Evolutionary conservation across 2,113 vertebrate species (phyloP), one percentile per base, ranked within the genome.

Genomic region (Alligator sinensis): DNA sequence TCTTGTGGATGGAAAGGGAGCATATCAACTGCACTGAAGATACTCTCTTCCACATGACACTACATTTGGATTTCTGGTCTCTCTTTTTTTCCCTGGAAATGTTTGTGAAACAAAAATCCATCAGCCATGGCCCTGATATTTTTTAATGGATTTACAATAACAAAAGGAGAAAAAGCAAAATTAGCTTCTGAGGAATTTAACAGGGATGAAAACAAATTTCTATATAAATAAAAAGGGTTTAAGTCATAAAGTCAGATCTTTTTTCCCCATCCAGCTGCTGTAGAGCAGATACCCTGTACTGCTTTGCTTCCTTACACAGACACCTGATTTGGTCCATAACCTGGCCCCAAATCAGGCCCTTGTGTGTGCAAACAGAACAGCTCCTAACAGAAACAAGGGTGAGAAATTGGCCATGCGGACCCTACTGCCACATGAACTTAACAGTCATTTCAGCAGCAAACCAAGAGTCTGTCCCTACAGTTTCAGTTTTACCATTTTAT

Each of bases 201-300:
- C 7, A 61, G 21, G 54, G 4, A 16, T 60, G 79, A 82, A 92
- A 82, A 84, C 13, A 38, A 61, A 25, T 3, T 0, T 17, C 47
- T 70, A 10, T 64, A 60, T 70, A 60, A 84, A 84, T 64, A 19
- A 24, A 4, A 6, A 79, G 18, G n/a, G 21, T 74, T 6, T 18
- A 81, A 54, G 24, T 34, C 62, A 60, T 3, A 12, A 4, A 6
- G 4, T 74, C 27, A 55, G 8, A 21, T 38, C 75, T 63, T 64
- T 34, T 47, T 74, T 6, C 57, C 34, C 25, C 47, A 77, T 62
- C 27, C 62, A 84, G 79, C 75, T 70, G 22, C 15, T 88, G 84
- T n/a, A 47, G 30, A 11, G 47, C 47, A 30, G 9, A 80, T 59
- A 18, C 2, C 4, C 59, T 0, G 0, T 21, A 14, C 4, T 76